phyloP scores from a whole-genome alignment of 2,888 invertebrate species.

The Pyrrhosoma nymphula region DNA sequence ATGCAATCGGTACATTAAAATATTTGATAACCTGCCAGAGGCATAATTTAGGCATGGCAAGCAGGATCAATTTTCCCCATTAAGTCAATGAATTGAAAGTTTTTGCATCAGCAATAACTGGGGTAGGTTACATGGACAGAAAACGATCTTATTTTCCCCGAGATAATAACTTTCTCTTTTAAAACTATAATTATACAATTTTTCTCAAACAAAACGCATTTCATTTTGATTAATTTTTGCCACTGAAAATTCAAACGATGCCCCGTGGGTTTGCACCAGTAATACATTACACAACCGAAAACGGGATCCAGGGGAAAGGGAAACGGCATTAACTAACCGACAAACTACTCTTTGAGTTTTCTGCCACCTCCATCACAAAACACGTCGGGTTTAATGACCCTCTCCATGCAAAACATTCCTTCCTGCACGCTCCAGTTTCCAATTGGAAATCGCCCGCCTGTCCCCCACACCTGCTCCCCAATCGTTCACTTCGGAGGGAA shows the following conservation, averaged over 20 bases:
- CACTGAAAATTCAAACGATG: not conserved
- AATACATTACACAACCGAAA: not conserved
- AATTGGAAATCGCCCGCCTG: not conserved
- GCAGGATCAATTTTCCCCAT: too few relatives aligned
- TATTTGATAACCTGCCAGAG: too few relatives aligned
- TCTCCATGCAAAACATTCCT: not conserved
- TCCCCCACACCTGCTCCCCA: not conserved
- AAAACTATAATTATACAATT: not conserved
- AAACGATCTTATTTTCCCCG: too few relatives aligned
- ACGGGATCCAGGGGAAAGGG: not conserved
- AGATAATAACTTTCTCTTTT: not conserved
- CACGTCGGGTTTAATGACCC: not conserved
- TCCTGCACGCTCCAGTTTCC: slow-evolving; percentile 23
- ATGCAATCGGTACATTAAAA: too few relatives aligned
- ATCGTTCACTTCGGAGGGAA: not conserved
- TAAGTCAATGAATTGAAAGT: too few relatives aligned
- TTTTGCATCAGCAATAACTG: too few relatives aligned
- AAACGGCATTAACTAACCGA: not conserved
- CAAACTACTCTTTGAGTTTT: not conserved
- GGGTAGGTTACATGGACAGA: too few relatives aligned
- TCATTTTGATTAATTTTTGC: not conserved
- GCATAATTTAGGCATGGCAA: too few relatives aligned
- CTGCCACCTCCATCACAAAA: slow-evolving; percentile 7
- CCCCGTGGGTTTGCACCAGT: not conserved
- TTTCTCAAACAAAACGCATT: not conserved